Evolutionary conservation across 2,113 vertebrate species (phyloP).

Genomic region (Mystacornis crossleyi): DNA sequence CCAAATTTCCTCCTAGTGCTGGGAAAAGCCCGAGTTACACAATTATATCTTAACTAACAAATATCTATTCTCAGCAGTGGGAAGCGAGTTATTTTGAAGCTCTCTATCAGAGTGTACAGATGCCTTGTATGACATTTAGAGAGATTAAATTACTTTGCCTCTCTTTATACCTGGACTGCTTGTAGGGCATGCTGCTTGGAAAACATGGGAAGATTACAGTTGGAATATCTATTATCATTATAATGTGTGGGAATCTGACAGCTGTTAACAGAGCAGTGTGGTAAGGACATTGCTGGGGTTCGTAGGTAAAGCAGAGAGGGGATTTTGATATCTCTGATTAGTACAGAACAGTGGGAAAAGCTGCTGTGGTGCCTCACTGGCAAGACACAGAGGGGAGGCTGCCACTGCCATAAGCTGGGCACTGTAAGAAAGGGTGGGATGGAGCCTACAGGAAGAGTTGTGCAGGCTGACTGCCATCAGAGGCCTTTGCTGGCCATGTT

Average conservation of each 20-base stretch:
- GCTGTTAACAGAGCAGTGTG: neutral
- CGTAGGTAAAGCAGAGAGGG: neutral
- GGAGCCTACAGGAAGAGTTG: neutral
- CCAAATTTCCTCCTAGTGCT: neutral
- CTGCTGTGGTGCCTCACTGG: neutral
- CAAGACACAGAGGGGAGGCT: neutral
- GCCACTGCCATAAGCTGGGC: neutral
- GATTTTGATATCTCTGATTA: neutral
- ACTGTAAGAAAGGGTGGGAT: neutral
- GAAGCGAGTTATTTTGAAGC: neutral
- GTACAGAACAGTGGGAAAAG: neutral
- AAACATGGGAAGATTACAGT: neutral
- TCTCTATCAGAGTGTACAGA: neutral
- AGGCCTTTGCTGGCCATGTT: rapidly evolving
- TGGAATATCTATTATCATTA: neutral
- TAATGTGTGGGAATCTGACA: neutral
- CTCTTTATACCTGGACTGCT: neutral
- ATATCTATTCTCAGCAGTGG: neutral
- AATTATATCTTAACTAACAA: neutral
- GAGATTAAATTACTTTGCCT: neutral
- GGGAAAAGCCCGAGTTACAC: conserved; percentile 20
- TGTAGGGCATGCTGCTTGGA: neutral
- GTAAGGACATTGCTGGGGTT: neutral
- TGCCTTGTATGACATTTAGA: neutral
- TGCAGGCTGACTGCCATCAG: neutral